Evolutionary conservation across 53 echinoderm and acorn worm genomes (phyloP).

Genomic region (Glandiceps talaboti): DNA sequence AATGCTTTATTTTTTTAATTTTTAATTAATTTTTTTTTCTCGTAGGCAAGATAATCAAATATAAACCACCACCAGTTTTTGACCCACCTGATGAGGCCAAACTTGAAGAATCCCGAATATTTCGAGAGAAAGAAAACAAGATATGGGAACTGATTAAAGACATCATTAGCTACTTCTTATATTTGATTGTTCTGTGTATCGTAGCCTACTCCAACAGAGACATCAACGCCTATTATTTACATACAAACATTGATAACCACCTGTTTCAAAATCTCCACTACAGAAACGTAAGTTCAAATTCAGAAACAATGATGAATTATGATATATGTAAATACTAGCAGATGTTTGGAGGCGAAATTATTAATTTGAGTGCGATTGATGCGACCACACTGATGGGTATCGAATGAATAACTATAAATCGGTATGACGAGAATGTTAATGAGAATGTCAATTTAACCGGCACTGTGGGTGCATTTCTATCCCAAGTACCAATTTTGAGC

Average conservation of each 20-base stretch:
- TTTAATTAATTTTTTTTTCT: too few relatives aligned
- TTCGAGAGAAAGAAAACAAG: slow-evolving; percentile 35
- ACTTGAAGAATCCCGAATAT: slow-evolving; percentile 42
- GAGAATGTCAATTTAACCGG: too few relatives aligned
- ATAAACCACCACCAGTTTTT: neutral
- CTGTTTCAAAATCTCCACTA: slow-evolving; percentile 12
- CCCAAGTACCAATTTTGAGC: too few relatives aligned
- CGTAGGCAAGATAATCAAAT: neutral
- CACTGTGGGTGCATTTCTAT: too few relatives aligned
- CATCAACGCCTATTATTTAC: slow-evolving; percentile 32
- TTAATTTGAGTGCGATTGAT: too few relatives aligned
- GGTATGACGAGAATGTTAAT: too few relatives aligned
- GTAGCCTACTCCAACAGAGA: slow-evolving; percentile 48
- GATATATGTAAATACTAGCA: too few relatives aligned
- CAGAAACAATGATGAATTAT: too few relatives aligned
- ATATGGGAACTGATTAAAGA: slow-evolving; percentile 36
- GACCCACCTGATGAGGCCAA: slow-evolving; percentile 25
- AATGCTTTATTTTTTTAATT: too few relatives aligned
- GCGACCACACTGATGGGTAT: too few relatives aligned
- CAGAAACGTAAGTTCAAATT: neutral
- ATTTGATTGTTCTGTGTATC: slow-evolving; percentile 27
- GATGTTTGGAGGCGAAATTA: too few relatives aligned
- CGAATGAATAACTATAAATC: too few relatives aligned
- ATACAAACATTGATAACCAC: slow-evolving; percentile 33
- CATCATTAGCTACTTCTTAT: slow-evolving; percentile 30